These are phyloP conservation scores for Lepidotrigona ventralis DNA, from an alignment of 1,140 invertebrate genomes.

Conservation along the genomic window DNA sequence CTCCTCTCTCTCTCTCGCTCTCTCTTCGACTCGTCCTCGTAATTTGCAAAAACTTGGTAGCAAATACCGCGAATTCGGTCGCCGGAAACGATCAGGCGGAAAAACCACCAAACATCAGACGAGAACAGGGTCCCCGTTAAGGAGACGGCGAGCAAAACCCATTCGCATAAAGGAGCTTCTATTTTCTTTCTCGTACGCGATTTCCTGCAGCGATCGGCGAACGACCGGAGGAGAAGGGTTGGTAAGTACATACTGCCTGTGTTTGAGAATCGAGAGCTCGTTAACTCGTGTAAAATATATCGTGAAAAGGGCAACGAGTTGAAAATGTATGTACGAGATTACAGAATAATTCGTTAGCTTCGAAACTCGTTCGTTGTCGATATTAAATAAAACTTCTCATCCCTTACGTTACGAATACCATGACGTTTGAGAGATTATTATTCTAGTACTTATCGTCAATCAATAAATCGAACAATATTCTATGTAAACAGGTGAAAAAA, in stretches of 20 bases:
- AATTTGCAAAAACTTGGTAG: slow-evolving; percentile 35
- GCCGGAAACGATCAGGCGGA: not conserved
- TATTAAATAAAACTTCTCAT: too few species aligned
- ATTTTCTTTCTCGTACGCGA: not conserved
- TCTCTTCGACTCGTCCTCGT: not conserved
- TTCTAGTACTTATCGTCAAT: too few species aligned
- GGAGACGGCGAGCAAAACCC: not conserved
- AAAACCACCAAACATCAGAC: not conserved
- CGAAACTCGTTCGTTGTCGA: too few species aligned
- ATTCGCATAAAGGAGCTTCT: not conserved
- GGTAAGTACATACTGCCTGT: too few species aligned
- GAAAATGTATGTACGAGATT: not conserved
- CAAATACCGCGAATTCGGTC: not conserved
- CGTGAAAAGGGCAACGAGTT: not conserved
- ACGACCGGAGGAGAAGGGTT: not conserved
- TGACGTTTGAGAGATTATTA: too few species aligned
- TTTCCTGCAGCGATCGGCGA: not conserved
- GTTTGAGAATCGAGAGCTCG: slow-evolving; percentile 6
- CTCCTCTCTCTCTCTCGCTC: not conserved
- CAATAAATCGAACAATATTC: too few species aligned
- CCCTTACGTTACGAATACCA: too few species aligned
- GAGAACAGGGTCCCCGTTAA: not conserved
- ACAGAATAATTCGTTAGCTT: too few species aligned
- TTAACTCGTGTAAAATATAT: not conserved
- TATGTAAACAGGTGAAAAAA: too few species aligned